These are phyloP conservation scores for Urocynchramus pylzowi DNA, from an alignment of 2,113 vertebrate species.

Conservation along the genomic window DNA sequence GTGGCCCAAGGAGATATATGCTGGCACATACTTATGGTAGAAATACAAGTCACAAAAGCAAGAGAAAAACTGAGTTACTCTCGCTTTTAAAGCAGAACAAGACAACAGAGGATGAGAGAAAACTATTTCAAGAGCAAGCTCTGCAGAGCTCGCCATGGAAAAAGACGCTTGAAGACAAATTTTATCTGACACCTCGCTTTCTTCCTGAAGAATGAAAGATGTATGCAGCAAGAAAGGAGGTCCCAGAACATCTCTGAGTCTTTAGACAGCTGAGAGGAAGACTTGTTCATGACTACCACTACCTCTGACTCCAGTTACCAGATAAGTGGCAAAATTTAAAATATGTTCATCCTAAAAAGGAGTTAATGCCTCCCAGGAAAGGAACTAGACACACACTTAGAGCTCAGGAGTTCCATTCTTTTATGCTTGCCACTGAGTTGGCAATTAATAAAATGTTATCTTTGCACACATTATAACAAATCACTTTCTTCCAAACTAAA, in stretches of 20 bases:
- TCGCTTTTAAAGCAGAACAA: not conserved
- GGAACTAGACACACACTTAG: not conserved
- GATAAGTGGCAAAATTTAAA: not conserved
- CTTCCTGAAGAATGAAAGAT: not conserved
- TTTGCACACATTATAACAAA: not conserved
- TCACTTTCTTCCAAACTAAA: constrained; percentile 2
- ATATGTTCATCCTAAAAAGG: not conserved
- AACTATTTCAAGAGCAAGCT: not conserved
- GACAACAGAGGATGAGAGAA: not conserved
- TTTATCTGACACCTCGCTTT: not conserved
- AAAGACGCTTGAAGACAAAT: not conserved
- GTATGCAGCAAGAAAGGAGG: not conserved
- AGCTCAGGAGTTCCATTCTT: not conserved
- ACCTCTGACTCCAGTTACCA: not conserved
- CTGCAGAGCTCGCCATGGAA: not conserved
- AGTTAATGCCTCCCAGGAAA: not conserved
- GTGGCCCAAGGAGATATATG: not conserved
- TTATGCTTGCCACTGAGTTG: not conserved
- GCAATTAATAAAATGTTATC: constrained; percentile 19
- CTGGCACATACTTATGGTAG: not conserved
- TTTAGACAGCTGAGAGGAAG: not conserved
- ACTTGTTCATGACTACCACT: not conserved
- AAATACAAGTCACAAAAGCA: not conserved
- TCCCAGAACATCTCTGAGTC: not conserved
- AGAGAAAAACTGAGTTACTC: not conserved